These are phyloP conservation scores for Mallotus villosus DNA, from an alignment of 2,797 vertebrate species.

Conservation along the genomic window DNA sequence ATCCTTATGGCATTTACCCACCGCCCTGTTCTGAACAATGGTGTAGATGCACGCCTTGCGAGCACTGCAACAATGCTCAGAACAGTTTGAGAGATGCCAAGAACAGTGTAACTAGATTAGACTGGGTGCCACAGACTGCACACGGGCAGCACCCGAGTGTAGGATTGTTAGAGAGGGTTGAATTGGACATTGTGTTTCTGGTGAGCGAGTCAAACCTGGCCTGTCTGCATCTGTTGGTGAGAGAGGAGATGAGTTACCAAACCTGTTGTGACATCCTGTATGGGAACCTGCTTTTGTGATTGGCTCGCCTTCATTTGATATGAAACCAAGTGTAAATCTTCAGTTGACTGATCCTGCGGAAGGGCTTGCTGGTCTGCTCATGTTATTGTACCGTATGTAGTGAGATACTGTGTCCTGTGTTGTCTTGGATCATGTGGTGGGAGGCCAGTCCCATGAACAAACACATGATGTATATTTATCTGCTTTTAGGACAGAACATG, in stretches of 20 bases:
- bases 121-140: neutral
- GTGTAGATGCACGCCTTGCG: constrained; percentile 16
- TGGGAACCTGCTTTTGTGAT: neutral
- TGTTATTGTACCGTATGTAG: too few species aligned
- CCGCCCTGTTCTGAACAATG: constrained; percentile 56
- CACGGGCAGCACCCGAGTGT: neutral
- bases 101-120: constrained; percentile 21
- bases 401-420: too few species aligned
- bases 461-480: neutral
- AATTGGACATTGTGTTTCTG: constrained; percentile 49
- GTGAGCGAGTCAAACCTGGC: constrained; percentile 36
- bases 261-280: constrained; percentile 39
- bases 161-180: constrained; percentile 1
- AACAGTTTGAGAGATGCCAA: constrained; percentile 14
- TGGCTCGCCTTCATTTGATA: too few species aligned
- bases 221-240: constrained; percentile 38
- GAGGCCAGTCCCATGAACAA: too few species aligned
- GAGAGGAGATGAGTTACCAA: constrained; percentile 33
- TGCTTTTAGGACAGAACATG: neutral
- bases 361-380: neutral
- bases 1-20: constrained; percentile 8
- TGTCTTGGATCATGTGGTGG: too few species aligned
- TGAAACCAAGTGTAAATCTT: too few species aligned
- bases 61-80: constrained; percentile 28
- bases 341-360: too few species aligned